Evolutionary conservation across 1,140 invertebrate genomes (phyloP), one percentile per base, ranked within the genome.

Genomic region (Charaxes varanes): DNA sequence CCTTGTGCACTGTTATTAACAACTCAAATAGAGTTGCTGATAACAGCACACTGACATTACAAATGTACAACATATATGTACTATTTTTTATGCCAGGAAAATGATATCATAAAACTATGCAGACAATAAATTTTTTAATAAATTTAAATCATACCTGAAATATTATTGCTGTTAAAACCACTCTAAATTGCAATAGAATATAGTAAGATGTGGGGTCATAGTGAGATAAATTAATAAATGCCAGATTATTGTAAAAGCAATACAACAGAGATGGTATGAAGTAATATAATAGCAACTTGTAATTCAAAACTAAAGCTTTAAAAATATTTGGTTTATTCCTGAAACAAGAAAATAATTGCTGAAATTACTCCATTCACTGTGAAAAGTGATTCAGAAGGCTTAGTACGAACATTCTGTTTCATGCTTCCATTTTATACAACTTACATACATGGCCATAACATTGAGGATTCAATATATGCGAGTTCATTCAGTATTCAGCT

Each of bases 121-220:
- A 23, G 22, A 1, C 22, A n/a, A n/a, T n/a, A n/a, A n/a, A n/a
- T n/a, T n/a, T n/a, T n/a, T n/a, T n/a, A n/a, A n/a, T n/a, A n/a
- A n/a, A n/a, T 1, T 13, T 2, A 24, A 43, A 32, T 13, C 59
- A 64, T 87, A 96, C 94, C 89, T 97, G 95, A 86, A 97, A 98
- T 15, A 97, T 85, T 45, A 98, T 85, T 32, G 95, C 96, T 18
- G 96, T 98, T 1, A 98, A 86, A 13, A 98, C 94, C 14, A 98
- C 95, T 60, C 97, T 85, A 34, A 98, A 89, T 83, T 99, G 96
- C 4, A 99, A 85, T n/a, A 98, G 83, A 13, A 98, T 84, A 76
- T 94, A 97, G 67, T 99, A 98, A 4, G 96, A 97, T 4, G 96
- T 97, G 3, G 96, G 96, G 76, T 98, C 96, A 85, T 97, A 98